Base-by-base conservation (phyloP, 2,888 invertebrate species). In the Cataglyphis altisquamis region DNA sequence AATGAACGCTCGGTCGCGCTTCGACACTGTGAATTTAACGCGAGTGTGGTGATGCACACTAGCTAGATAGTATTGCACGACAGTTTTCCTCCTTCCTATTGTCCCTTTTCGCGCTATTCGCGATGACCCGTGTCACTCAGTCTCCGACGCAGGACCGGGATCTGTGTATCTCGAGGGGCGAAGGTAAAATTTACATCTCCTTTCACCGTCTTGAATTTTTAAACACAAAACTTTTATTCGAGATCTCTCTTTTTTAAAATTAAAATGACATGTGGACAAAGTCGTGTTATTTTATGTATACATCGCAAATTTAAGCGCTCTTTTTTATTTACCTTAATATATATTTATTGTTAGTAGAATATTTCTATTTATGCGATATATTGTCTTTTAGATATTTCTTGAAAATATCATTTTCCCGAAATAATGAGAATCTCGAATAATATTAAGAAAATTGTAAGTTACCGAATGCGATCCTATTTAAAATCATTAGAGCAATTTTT, bases 1-100 rank as follows among this genome's bases (percentile, higher is more conserved):
- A 89, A 90, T 85, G 89, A 90, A 89, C 85, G 64, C 68, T 68
- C 75, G 64, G 60, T 78, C 45, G 57, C 45, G 57, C 82, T 84
- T 82, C 84, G 73, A 62, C 63, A 63, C 62, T 21, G 82, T 52
- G 80, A 89, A 89, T 89, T 88, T 84, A 75, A 80, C 64, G 18
- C 8, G 48, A 82, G 64, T 66, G 73, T 32, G 60, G 29, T 66
- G 67, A 57, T 78, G 64, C 84, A 75, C 48, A 25, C 25, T 25
- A 25, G 25, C 52, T 64, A 66, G 67, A 45, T 18, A 39, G 62
- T 84, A 72, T 66, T 67, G 67, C 72, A 36, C 75, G 83, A n/a
- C 45, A 60, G 52, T 62, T 82, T 66, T 82, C 66, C 39, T 70
- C 29, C 41, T 64, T 68, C 18, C 32, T 67, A 70, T 63, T 67